phyloP scores from a whole-genome alignment of 1,140 invertebrate genomes.

The Drosophila cardini region DNA sequence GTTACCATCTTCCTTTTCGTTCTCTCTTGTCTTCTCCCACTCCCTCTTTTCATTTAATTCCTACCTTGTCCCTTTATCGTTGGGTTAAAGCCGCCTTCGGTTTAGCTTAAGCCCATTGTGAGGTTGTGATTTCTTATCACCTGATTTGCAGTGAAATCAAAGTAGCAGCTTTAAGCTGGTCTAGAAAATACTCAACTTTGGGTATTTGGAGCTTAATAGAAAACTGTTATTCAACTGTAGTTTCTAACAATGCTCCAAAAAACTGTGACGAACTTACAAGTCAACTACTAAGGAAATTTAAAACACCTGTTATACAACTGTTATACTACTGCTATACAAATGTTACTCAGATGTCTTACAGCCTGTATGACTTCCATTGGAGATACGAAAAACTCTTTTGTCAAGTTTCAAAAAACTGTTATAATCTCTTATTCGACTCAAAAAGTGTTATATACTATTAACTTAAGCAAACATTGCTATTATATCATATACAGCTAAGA shows the following conservation, averaged over 20 bases:
- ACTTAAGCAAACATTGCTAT: too few species aligned
- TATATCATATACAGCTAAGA: too few species aligned
- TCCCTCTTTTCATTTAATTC: background rate
- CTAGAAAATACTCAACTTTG: background rate
- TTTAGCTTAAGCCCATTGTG: background rate
- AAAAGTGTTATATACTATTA: too few species aligned
- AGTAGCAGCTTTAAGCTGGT: slow-evolving; percentile 13
- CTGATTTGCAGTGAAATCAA: slow-evolving; percentile 29
- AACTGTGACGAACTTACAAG: too few species aligned
- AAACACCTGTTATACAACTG: background rate
- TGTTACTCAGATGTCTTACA: too few species aligned
- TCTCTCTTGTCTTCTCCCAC: background rate
- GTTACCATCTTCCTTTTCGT: slow-evolving; percentile 7
- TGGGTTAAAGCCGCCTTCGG: background rate
- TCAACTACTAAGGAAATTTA: too few species aligned
- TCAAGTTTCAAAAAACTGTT: too few species aligned
- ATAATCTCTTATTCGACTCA: too few species aligned
- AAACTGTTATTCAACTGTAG: background rate
- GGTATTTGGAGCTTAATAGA: background rate
- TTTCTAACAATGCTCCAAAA: too few species aligned
- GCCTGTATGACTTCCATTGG: too few species aligned
- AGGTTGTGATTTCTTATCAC: slow-evolving; percentile 39
- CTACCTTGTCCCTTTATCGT: background rate
- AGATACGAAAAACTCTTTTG: too few species aligned
- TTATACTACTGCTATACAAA: slow-evolving; percentile 3